Conservation (phyloP, 2,113 vertebrate species). For the Brachirus orientalis region DNA sequence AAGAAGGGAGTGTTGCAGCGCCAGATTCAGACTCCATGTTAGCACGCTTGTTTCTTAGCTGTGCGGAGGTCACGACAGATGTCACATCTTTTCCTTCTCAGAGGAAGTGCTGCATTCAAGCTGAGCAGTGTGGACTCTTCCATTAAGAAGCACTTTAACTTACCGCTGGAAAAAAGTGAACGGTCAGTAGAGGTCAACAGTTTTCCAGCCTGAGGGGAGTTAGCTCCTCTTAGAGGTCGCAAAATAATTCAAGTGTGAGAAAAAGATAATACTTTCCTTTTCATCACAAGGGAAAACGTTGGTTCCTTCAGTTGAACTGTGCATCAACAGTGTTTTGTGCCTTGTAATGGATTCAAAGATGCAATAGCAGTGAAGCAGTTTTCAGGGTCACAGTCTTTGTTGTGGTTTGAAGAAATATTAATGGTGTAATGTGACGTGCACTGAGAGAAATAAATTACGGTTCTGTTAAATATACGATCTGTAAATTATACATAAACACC, state of each 20-base stretch:
- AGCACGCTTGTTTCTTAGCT: background rate
- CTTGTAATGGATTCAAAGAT: background rate
- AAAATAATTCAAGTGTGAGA: no score
- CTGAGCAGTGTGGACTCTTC: background rate
- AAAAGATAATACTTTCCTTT: no score
- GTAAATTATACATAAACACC: no score
- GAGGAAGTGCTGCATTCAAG: background rate
- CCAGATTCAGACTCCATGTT: background rate
- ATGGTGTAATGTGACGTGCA: background rate
- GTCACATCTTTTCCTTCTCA: background rate
- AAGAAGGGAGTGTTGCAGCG: background rate
- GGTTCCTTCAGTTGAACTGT: background rate
- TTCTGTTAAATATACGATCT: background rate
- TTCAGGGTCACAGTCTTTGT: background rate
- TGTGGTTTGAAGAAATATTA: background rate
- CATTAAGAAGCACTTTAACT: constrained; percentile 22
- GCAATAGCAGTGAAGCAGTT: background rate
- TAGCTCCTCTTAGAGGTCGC: background rate
- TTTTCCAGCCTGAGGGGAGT: no score
- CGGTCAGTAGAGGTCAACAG: background rate
- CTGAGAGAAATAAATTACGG: background rate
- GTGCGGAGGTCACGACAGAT: background rate
- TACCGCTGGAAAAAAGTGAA: background rate
- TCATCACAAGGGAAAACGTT: no score
- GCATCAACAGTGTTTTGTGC: background rate